Evolutionary conservation across 2,113 vertebrate genomes (phyloP).

Genomic region (Brachirus orientalis): DNA sequence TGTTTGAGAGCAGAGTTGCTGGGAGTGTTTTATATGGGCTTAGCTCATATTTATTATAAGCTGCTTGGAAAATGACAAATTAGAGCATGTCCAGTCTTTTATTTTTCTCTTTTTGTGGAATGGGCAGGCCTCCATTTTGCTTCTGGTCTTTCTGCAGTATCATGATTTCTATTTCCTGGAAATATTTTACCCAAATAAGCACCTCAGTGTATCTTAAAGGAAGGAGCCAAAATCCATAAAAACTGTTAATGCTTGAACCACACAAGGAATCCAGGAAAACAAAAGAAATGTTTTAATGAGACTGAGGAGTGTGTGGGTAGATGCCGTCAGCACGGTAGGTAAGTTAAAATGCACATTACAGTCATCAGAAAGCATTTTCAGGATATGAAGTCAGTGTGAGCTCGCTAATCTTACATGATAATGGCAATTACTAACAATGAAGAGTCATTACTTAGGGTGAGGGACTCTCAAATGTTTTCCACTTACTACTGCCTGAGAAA

Average conservation of each 20-base stretch:
- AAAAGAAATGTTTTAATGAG: conserved; percentile 3
- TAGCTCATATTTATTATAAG: conserved; percentile 23
- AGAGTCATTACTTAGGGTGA: too few species aligned
- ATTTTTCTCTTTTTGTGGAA: background rate
- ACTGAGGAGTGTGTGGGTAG: too few species aligned
- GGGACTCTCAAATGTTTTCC: too few species aligned
- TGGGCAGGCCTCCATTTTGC: conserved; percentile 5
- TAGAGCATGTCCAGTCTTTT: conserved; percentile 5
- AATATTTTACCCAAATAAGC: conserved; percentile 14
- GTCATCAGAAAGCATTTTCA: background rate
- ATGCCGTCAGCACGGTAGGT: too few species aligned
- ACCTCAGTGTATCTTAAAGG: conserved; percentile 15
- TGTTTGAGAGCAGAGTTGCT: conserved; percentile 23
- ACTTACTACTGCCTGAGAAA: too few species aligned
- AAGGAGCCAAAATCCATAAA: conserved; percentile 3
- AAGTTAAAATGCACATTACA: background rate
- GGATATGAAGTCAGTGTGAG: background rate
- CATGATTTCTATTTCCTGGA: conserved; percentile 48
- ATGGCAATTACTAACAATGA: too few species aligned
- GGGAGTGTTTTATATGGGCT: background rate
- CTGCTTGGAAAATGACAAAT: conserved; percentile 33
- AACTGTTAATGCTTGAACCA: background rate
- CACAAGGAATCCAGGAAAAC: background rate
- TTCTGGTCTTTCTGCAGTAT: conserved; percentile 27
- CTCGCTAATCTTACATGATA: background rate